Conservation (phyloP, 1,140 invertebrate species). For the Polypedilum pembai region DNA sequence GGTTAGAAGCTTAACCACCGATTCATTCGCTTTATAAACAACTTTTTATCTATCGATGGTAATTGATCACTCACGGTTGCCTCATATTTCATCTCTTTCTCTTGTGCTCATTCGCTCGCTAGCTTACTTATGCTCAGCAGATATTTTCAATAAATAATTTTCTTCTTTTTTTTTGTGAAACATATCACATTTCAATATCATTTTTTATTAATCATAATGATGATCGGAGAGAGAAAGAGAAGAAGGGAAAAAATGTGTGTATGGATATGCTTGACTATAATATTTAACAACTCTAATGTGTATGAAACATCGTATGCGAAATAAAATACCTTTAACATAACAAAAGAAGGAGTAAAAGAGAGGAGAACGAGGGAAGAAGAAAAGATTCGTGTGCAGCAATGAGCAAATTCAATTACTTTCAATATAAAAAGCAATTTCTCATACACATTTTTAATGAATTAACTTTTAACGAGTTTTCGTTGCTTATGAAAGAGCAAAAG, state of each 20-base stretch:
- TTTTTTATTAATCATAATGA: constrained; percentile 28
- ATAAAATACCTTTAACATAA: constrained; percentile 16
- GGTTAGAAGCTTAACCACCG: neutral
- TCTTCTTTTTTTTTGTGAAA: neutral
- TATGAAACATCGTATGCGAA: neutral
- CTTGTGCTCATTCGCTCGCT: neutral
- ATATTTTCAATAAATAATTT: constrained; percentile 8
- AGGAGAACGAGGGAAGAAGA: neutral
- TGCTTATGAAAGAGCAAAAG: neutral
- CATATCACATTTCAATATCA: constrained; percentile 24
- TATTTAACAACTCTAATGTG: constrained; percentile 4
- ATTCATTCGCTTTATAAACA: constrained; percentile 12
- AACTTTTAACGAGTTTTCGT: constrained; percentile 13
- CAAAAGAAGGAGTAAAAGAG: neutral
- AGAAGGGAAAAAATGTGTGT: neutral
- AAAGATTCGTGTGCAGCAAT: neutral
- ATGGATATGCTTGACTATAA: neutral
- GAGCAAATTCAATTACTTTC: neutral
- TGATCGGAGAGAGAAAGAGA: neutral
- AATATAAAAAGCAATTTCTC: constrained; percentile 24
- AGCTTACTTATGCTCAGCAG: neutral
- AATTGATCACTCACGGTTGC: constrained; percentile 9
- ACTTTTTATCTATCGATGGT: constrained; percentile 15
- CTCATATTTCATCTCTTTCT: constrained; percentile 13
- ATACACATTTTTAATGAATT: constrained; percentile 19